Conservation (phyloP, 1,140 invertebrate genomes). For the Pachyrhynchus sulphureomaculatus region DNA sequence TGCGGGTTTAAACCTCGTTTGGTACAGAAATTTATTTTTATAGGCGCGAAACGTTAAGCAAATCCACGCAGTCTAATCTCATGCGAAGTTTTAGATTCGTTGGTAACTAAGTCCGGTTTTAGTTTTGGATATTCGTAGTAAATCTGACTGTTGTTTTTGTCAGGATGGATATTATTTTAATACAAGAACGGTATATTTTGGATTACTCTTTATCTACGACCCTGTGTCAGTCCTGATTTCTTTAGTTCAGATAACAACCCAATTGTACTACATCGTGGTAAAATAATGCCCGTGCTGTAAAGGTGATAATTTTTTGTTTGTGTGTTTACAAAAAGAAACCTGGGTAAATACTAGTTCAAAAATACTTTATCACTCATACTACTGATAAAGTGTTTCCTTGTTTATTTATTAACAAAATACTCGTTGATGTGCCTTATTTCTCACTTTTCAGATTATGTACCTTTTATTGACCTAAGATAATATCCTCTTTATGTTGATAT, state of each 20-base stretch:
- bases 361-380: slow-evolving; percentile 21
- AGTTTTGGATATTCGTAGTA: too few relatives aligned
- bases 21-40: too few relatives aligned
- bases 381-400: slow-evolving; percentile 32
- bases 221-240: neutral
- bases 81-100: too few relatives aligned
- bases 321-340: slow-evolving; percentile 27
- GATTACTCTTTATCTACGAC: neutral
- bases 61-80: too few relatives aligned
- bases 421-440: slow-evolving; percentile 26
- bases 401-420: slow-evolving; percentile 29
- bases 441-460: slow-evolving; percentile 27
- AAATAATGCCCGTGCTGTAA: slow-evolving; percentile 27
- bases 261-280: slow-evolving; percentile 14
- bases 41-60: too few relatives aligned
- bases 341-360: slow-evolving; percentile 29
- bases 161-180: too few relatives aligned
- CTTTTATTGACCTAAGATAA: slow-evolving; percentile 34
- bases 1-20: too few relatives aligned
- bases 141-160: too few relatives aligned
- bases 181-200: too few relatives aligned
- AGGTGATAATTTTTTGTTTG: slow-evolving; percentile 27
- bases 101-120: too few relatives aligned
- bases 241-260: slow-evolving; percentile 10
- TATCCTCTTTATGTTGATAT: slow-evolving; percentile 31